phyloP scores from a whole-genome alignment of 2,113 vertebrate species.

The Sorex araneus region DNA sequence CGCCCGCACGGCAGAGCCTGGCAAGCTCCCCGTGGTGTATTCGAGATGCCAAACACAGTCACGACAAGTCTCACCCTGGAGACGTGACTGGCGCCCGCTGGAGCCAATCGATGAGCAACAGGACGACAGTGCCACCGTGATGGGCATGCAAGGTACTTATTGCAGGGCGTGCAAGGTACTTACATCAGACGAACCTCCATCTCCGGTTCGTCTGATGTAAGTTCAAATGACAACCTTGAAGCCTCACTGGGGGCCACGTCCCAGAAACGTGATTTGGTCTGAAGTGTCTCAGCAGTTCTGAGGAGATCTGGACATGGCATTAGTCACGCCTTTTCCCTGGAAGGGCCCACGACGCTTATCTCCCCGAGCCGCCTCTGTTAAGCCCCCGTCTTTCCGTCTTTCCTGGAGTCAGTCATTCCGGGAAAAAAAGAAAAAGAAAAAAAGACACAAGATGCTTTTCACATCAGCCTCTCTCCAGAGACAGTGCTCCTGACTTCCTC shows the following conservation, averaged over 20 bases:
- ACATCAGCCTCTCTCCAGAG: no score
- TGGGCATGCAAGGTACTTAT: no score
- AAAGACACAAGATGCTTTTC: no score
- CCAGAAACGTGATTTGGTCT: not conserved
- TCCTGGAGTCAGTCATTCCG: not conserved
- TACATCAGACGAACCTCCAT: no score
- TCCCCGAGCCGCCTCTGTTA: not conserved
- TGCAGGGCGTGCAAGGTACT: not conserved
- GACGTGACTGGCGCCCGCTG: no score
- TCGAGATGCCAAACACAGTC: no score
- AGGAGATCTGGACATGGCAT: not conserved
- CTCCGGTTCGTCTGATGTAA: not conserved
- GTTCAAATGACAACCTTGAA: constrained; percentile 23
- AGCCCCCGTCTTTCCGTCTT: not conserved
- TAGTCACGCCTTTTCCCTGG: not conserved
- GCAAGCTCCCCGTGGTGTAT: no score
- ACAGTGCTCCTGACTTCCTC: no score
- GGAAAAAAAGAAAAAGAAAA: not conserved
- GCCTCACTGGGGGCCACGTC: not conserved
- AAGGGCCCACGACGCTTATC: not conserved
- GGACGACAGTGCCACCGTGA: no score
- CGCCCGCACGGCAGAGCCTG: no score
- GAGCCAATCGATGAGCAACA: no score
- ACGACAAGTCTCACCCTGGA: no score
- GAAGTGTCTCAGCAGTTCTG: not conserved